Evolutionary conservation across 2,113 vertebrate genomes (phyloP).

Genomic region (Lampris incognitus): DNA sequence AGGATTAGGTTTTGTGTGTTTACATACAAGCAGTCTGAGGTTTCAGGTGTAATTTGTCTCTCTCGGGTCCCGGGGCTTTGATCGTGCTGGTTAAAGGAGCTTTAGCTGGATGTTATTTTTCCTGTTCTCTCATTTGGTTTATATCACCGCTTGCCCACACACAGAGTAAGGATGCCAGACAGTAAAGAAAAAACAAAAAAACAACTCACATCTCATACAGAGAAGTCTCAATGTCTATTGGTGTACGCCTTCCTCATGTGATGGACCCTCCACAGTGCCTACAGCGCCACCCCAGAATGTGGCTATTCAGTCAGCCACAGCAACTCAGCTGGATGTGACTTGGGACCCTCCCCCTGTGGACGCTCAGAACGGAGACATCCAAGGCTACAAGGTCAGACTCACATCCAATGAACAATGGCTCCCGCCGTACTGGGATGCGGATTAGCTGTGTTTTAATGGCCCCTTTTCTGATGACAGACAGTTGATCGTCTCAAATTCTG

Average conservation of each 20-base stretch:
- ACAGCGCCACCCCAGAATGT: conserved; percentile 90
- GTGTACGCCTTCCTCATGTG: neutral
- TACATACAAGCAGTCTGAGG: neutral
- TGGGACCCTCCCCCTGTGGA: conserved; percentile 92
- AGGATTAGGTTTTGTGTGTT: neutral
- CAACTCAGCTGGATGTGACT: conserved; percentile 94
- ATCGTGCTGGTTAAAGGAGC: neutral
- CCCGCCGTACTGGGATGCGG: too few species aligned
- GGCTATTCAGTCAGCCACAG: conserved; percentile 86
- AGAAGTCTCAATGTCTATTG: neutral
- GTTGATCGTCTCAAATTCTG: neutral
- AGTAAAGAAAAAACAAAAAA: neutral
- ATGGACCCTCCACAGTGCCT: conserved; percentile 84
- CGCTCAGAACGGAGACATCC: conserved; percentile 95
- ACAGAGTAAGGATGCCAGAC: neutral
- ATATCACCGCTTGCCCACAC: neutral
- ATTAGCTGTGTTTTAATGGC: neutral
- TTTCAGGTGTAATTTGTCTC: neutral
- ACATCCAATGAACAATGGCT: neutral
- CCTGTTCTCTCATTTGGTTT: neutral
- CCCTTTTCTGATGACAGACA: neutral
- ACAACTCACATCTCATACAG: neutral
- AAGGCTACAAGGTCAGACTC: conserved; percentile 92
- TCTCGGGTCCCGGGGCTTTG: neutral
- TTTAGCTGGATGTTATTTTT: neutral